Evolutionary conservation across 2,888 invertebrate species (phyloP).

Genomic region (Ophion obscuratus): DNA sequence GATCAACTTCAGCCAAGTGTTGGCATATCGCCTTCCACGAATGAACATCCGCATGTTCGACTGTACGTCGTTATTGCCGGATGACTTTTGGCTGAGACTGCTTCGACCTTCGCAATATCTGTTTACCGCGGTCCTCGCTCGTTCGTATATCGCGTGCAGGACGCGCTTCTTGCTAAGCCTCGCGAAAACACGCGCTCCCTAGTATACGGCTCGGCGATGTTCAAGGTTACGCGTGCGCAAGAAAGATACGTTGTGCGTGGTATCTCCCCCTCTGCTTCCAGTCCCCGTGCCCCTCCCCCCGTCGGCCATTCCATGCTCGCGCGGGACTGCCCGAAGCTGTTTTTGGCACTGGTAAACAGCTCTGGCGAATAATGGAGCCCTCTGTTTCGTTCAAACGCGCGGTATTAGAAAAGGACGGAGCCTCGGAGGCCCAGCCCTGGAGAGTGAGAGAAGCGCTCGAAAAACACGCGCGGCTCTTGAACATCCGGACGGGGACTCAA

Average conservation of each 20-base stretch:
- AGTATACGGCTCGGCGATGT: constrained; percentile 25
- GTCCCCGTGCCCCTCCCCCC: background rate
- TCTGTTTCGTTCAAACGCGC: constrained; percentile 47
- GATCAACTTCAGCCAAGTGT: background rate
- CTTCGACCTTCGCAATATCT: constrained; percentile 47
- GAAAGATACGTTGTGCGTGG: constrained; percentile 44
- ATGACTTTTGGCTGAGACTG: constrained; percentile 2
- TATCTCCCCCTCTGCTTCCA: background rate
- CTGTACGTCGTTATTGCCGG: background rate
- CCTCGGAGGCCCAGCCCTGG: constrained; percentile 31
- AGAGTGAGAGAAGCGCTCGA: constrained; percentile 45
- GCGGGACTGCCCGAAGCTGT: constrained; percentile 55
- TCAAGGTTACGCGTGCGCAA: constrained; percentile 64
- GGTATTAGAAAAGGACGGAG: constrained; percentile 48
- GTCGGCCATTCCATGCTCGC: constrained; percentile 15
- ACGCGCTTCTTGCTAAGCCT: constrained; percentile 29
- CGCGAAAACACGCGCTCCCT: constrained; percentile 2
- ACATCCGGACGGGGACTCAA: constrained; percentile 64
- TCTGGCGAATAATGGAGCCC: constrained; percentile 60
- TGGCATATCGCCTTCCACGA: background rate
- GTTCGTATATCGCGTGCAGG: constrained; percentile 49
- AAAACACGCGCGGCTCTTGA: constrained; percentile 32
- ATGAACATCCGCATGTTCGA: background rate
- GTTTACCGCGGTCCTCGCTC: constrained; percentile 32
- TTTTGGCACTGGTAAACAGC: constrained; percentile 63